These are phyloP conservation scores for Cheilosia grossa DNA, from an alignment of 2,888 invertebrate genomes.

Conservation along the genomic window DNA sequence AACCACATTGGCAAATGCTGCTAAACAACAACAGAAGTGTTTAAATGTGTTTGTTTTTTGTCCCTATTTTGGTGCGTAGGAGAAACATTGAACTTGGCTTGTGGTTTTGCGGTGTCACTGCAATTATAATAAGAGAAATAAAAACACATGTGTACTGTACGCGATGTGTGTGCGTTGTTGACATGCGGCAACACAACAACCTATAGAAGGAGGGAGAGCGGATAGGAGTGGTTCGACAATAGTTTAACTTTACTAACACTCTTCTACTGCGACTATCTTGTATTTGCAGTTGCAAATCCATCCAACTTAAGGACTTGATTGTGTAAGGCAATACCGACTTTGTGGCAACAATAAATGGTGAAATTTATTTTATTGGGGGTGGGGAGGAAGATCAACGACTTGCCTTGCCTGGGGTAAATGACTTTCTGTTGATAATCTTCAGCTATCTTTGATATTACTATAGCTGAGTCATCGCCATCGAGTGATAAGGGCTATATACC, in stretches of 20 bases:
- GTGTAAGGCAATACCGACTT: conserved; percentile 12
- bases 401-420: conserved; percentile 57
- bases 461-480: conserved; percentile 49
- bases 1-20: conserved; percentile 9
- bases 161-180: conserved; percentile 7
- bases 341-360: neutral
- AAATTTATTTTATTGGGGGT: conserved; percentile 10
- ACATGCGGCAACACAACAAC: neutral
- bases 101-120: conserved; percentile 58
- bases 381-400: conserved; percentile 50
- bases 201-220: neutral
- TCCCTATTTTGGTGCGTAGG: conserved; percentile 31
- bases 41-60: neutral
- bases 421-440: conserved; percentile 63
- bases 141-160: conserved; percentile 23
- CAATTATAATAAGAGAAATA: conserved; percentile 40
- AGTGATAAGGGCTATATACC: conserved; percentile 50
- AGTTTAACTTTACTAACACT: conserved; percentile 1
- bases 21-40: neutral
- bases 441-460: conserved; percentile 57
- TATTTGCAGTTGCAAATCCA: conserved; percentile 49
- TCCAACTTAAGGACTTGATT: conserved; percentile 42
- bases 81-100: conserved; percentile 57
- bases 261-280: neutral
- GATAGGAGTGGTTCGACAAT: neutral